These are phyloP conservation scores for Pollachius pollachius DNA, from an alignment of 2,113 vertebrate species.

Conservation along the genomic window DNA sequence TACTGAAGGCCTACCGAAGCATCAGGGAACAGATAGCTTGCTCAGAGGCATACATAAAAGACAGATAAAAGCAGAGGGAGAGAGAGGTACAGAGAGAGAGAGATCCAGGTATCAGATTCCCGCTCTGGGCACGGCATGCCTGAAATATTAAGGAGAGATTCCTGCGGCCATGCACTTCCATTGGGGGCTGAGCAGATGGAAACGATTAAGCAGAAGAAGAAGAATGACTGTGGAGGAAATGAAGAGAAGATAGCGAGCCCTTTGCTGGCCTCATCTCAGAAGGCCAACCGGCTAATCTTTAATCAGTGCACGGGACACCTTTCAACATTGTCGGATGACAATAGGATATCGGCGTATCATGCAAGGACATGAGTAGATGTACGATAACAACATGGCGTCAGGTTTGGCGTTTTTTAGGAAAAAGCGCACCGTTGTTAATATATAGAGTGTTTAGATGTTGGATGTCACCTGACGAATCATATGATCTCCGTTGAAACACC, in stretches of 20 bases:
- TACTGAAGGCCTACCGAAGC: constrained; percentile 21
- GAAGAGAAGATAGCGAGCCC: background rate
- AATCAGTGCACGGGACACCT: background rate
- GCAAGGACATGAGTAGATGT: too few relatives aligned
- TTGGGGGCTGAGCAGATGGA: constrained; percentile 42
- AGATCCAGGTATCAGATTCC: constrained; percentile 46
- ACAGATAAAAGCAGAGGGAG: constrained; percentile 8
- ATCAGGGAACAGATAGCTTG: constrained; percentile 17
- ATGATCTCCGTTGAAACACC: too few relatives aligned
- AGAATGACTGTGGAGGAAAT: background rate
- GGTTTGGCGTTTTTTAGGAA: too few relatives aligned
- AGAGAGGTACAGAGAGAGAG: constrained; percentile 14
- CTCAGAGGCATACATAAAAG: constrained; percentile 10
- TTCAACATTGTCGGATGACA: background rate
- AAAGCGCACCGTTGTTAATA: too few relatives aligned
- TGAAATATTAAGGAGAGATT: constrained; percentile 52
- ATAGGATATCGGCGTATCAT: too few relatives aligned
- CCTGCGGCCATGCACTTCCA: constrained; percentile 18
- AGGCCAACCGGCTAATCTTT: background rate
- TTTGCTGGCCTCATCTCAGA: background rate
- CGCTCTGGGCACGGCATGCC: constrained; percentile 34
- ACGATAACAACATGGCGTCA: too few relatives aligned
- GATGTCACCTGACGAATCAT: too few relatives aligned
- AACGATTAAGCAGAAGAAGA: constrained; percentile 27
- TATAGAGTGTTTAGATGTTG: too few relatives aligned